Base-by-base conservation (phyloP, 2,113 vertebrate genomes). In the Chlorodrepanis virens region DNA sequence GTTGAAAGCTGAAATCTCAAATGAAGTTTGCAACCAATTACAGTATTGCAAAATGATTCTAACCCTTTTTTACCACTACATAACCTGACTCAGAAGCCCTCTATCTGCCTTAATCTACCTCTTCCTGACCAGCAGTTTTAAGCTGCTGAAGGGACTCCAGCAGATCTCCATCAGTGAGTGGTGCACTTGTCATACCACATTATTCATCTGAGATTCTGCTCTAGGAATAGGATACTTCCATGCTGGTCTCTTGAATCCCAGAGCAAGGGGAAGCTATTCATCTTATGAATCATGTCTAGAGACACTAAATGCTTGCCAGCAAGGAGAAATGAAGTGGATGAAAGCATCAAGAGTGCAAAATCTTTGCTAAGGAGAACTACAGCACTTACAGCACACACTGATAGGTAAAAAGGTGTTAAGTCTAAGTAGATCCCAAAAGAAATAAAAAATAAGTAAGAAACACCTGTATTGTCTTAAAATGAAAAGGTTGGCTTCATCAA, bases 1-100 rank as follows among this genome's bases (percentile, higher is more conserved):
- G 21, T 21, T 60, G 50, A 94, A 91, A 91, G 64, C 64, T 86
- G 79, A 91, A 89, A 78, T 84, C 79, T 93, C 86, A 63, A 59
- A 77, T 68, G 44, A 54, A 91, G 33, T 69, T 80, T 90, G 25
- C 37, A 80, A 57, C 45, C 82, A 89, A 50, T 64, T 83, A 42
- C 17, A 85, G 10, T 6, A 72, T 16, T 90, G 35, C 13, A 89
- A 80, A 87, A 68, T 23, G 2, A 65, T 83, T 83, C 50, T 17
- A 79, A 31, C 33, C 37, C 29, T 52, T 25, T 70, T 89, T 65
- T 60, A 74, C 49, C 79, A 60, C 28, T 60, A 12, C 5, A 12
- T n/a, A 56, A 86, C 39, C 33, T 80, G 67, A 83, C 50, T 94
- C 89, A 86, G 84, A 77, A 95, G 39, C 81, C 53, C 33, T 24